These are phyloP conservation scores for Drosophila nigricruria DNA, from an alignment of 2,888 invertebrate species.

Conservation along the genomic window DNA sequence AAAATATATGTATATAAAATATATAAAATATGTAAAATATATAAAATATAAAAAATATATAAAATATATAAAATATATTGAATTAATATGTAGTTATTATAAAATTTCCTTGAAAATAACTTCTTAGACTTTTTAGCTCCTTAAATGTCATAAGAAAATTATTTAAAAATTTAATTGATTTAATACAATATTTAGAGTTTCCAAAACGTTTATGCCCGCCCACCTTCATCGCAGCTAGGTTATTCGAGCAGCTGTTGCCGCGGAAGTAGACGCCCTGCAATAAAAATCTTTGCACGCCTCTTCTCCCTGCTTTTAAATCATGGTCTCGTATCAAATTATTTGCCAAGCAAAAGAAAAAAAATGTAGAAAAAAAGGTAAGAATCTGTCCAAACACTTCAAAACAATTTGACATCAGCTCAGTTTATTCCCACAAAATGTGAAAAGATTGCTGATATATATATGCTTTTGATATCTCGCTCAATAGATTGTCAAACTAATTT, in stretches of 20 bases:
- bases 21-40: too few relatives aligned
- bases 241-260: constrained; percentile 63
- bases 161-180: neutral
- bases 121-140: neutral
- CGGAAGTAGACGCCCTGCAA: constrained; percentile 74
- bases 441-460: constrained; percentile 40
- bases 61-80: too few relatives aligned
- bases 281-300: constrained; percentile 53
- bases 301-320: constrained; percentile 1
- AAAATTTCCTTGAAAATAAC: neutral
- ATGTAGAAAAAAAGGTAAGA: constrained; percentile 43
- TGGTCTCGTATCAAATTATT: constrained; percentile 74
- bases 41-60: too few relatives aligned
- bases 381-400: constrained; percentile 85
- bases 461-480: constrained; percentile 34
- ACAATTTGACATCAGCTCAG: constrained; percentile 83
- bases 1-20: too few relatives aligned
- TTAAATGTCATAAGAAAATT: neutral
- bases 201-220: constrained; percentile 1
- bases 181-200: neutral
- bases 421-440: constrained; percentile 80
- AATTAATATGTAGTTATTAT: too few relatives aligned
- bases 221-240: neutral
- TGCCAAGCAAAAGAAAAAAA: constrained; percentile 34
- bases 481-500: constrained; percentile 80